Percentiles rank a stretch among this genome's conserved stretches.
phyloP scores from a whole-genome alignment of 2,797 vertebrate species.

The Coracias cyanogaster region DNA sequence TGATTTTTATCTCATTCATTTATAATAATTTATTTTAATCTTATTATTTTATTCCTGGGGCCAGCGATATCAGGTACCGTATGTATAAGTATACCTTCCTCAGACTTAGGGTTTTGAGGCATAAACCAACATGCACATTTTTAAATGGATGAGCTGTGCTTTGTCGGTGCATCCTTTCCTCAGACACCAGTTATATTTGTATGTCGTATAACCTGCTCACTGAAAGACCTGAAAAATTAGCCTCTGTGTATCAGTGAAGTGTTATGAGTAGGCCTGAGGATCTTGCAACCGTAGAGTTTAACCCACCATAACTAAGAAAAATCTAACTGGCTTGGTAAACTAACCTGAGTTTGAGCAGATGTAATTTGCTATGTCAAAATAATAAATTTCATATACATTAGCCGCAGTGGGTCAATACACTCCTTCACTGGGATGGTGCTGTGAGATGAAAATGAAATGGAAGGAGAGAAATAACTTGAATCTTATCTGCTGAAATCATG shows the following conservation, averaged over 20 bases:
- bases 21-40: background rate
- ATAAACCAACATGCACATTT: background rate
- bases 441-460: background rate
- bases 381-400: background rate
- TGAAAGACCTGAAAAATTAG: background rate
- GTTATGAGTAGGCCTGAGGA: background rate
- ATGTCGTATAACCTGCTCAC: background rate
- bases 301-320: background rate
- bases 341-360: background rate
- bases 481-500: background rate
- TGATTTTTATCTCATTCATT: background rate
- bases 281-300: background rate
- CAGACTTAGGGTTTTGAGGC: background rate
- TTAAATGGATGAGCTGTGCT: background rate
- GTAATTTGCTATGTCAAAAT: background rate
- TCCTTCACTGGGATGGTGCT: background rate
- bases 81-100: background rate
- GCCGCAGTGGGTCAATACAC: background rate
- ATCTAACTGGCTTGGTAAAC: background rate
- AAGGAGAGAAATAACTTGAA: background rate
- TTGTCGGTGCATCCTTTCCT: background rate
- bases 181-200: background rate
- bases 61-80: rapidly evolving
- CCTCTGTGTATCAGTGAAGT: background rate
- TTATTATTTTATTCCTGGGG: background rate